Conservation (phyloP, 2,888 invertebrate species). For the Baronia brevicornis region DNA sequence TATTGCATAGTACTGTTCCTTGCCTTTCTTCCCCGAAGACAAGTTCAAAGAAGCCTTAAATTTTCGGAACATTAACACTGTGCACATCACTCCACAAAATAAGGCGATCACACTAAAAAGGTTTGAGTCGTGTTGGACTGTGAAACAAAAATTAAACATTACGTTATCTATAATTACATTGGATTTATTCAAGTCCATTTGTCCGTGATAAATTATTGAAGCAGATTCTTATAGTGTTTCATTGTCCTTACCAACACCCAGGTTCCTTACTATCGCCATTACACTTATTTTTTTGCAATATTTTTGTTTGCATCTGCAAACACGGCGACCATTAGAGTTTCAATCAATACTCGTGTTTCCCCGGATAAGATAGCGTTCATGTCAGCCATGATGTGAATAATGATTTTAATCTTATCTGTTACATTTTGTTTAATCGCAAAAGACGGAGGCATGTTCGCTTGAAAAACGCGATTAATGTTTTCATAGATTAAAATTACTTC, state of each 20-base stretch:
- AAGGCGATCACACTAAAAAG: slow-evolving; percentile 25
- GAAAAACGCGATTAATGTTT: slow-evolving; percentile 13
- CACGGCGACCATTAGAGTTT: slow-evolving; percentile 37
- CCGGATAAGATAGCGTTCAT: slow-evolving; percentile 51
- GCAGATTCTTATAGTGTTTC: too few species aligned
- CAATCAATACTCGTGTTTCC: slow-evolving; percentile 44
- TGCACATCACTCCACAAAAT: slow-evolving; percentile 25
- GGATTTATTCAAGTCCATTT: too few species aligned
- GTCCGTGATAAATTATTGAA: too few species aligned
- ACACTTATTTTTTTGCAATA: slow-evolving; percentile 26
- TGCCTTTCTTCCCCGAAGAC: slow-evolving; percentile 26
- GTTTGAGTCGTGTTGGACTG: slow-evolving; percentile 18
- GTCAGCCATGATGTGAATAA: slow-evolving; percentile 39
- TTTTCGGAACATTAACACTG: slow-evolving; percentile 40
- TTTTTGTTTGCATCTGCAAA: slow-evolving; percentile 31
- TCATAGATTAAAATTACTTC: slow-evolving; percentile 7
- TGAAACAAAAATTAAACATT: background rate
- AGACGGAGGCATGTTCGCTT: slow-evolving; percentile 15
- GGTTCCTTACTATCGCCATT: slow-evolving; percentile 21
- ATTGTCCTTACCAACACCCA: too few species aligned
- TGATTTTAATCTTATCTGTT: slow-evolving; percentile 52
- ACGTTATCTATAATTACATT: background rate
- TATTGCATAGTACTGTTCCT: slow-evolving; percentile 29
- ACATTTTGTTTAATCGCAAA: slow-evolving; percentile 23
- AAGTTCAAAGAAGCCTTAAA: slow-evolving; percentile 51